phyloP scores from a whole-genome alignment of 2,797 vertebrate genomes.

The Falco novaeseelandiae region DNA sequence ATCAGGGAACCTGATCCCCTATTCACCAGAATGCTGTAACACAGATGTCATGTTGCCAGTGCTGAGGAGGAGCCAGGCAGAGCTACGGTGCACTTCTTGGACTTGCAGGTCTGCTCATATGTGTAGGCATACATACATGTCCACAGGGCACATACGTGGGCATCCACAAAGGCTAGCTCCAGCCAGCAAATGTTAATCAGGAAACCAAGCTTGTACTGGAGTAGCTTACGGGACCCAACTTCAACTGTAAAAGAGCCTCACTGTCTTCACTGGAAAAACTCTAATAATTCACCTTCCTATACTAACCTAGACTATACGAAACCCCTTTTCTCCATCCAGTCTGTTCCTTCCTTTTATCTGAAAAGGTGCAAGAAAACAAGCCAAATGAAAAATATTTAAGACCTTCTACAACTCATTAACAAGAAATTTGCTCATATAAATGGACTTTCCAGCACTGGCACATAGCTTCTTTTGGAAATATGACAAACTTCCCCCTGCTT shows the following conservation, averaged over 20 bases:
- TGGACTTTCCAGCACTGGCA: neutral
- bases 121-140: too few species aligned
- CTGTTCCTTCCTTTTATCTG: neutral
- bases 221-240: neutral
- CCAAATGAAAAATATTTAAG: neutral
- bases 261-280: neutral
- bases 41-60: neutral
- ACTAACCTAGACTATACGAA: neutral
- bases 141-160: neutral
- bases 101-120: rapidly evolving
- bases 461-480: neutral
- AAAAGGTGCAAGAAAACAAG: neutral
- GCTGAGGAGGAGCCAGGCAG: neutral
- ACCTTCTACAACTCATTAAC: neutral
- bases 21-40: neutral
- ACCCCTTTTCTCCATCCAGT: neutral
- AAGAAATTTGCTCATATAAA: neutral
- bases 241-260: neutral
- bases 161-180: neutral
- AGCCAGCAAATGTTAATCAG: neutral
- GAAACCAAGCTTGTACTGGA: neutral
- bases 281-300: neutral
- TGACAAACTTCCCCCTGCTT: neutral
- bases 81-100: neutral
- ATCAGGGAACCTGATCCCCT: neutral